Evolutionary conservation across 2,797 vertebrate species (phyloP).

Genomic region (Holocentrus rufus): DNA sequence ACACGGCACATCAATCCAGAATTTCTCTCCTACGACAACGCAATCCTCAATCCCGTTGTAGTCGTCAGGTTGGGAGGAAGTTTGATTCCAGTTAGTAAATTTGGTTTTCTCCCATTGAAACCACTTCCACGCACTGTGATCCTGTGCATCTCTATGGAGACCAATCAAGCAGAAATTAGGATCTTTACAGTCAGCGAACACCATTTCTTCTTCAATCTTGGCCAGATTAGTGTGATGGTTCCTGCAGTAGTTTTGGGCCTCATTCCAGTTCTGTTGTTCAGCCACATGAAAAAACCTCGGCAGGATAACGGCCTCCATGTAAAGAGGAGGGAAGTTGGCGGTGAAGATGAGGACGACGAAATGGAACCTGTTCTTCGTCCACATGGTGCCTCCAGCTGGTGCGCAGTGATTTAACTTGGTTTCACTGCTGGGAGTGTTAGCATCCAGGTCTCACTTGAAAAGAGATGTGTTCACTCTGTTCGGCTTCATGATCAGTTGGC

Average conservation of each 20-base stretch:
- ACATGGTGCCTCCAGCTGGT: constrained; percentile 8
- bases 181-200: too few species aligned
- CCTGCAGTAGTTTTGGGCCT: constrained; percentile 16
- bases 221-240: constrained; percentile 3
- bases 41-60: neutral
- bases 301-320: neutral
- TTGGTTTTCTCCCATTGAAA: constrained; percentile 1
- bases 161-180: constrained; percentile 22
- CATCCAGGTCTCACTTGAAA: neutral
- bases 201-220: too few species aligned
- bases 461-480: neutral
- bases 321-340: constrained; percentile 3
- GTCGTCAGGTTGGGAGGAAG: neutral
- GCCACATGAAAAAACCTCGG: neutral
- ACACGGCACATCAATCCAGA: neutral
- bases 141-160: neutral
- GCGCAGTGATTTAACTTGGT: neutral
- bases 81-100: fast-evolving
- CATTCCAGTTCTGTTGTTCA: neutral
- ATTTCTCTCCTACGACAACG: fast-evolving
- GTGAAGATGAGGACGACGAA: constrained; percentile 7
- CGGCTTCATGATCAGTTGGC: neutral
- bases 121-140: neutral
- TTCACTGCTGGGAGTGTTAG: neutral
- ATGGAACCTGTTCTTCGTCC: neutral